Conservation (phyloP, 2,113 vertebrate genomes). For the Vireo altiloquus region DNA sequence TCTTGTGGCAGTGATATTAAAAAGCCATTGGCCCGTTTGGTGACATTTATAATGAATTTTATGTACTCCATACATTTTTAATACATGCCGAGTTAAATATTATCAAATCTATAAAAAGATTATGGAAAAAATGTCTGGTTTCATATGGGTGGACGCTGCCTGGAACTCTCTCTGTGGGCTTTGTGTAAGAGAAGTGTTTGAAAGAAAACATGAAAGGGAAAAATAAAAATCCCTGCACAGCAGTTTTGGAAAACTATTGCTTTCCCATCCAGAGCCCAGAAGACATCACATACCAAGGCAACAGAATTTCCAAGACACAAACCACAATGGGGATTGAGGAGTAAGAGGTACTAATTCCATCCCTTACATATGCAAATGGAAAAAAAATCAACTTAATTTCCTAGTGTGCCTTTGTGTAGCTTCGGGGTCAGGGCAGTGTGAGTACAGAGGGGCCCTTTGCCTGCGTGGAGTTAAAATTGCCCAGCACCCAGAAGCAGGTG, state of each 20-base stretch:
- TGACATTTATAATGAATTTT: conserved; percentile 53
- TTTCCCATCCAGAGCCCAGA: not conserved
- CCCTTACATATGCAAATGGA: not conserved
- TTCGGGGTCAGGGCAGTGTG: not conserved
- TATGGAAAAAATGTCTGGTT: conserved; percentile 49
- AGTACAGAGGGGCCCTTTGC: not conserved
- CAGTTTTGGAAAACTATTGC: not conserved
- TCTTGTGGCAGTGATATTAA: conserved; percentile 51
- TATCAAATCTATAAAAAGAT: conserved; percentile 60
- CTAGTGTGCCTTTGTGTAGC: not conserved
- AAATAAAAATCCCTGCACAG: not conserved
- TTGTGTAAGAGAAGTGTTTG: conserved; percentile 16
- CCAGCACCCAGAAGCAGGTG: conserved; percentile 48
- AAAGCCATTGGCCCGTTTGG: conserved; percentile 29
- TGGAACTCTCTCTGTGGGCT: conserved; percentile 29
- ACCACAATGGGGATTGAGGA: not conserved
- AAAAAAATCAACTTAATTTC: not conserved
- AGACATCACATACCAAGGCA: not conserved
- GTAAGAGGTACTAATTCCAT: not conserved
- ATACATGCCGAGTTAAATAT: conserved; percentile 45
- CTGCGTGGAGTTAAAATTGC: conserved; percentile 46
- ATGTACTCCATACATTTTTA: conserved; percentile 51
- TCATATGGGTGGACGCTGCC: conserved; percentile 5
- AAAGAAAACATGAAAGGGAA: conserved; percentile 34
- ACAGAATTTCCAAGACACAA: not conserved